A percentile compares a stretch with the other conserved stretches of the same genome.
Conservation (phyloP, 2,113 vertebrate species). For the Sebastes schlegelii region DNA sequence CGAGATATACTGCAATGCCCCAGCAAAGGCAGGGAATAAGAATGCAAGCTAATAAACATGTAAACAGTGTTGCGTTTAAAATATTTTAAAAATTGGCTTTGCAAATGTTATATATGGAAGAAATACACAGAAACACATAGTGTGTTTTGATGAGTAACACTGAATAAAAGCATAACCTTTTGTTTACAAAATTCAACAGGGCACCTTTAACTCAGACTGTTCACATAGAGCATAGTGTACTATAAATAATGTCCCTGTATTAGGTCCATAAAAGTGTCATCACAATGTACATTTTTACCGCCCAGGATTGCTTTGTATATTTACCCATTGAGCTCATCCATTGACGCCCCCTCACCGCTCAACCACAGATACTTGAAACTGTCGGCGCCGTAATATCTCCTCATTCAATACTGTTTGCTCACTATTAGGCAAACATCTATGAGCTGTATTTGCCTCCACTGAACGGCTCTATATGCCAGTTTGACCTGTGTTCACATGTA, state of each 20-base stretch:
- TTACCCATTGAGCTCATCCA: slow-evolving; percentile 35
- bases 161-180: neutral
- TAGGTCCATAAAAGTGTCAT: neutral
- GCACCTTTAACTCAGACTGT: neutral
- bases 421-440: slow-evolving; percentile 50
- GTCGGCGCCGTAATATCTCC: slow-evolving; percentile 48
- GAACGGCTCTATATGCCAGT: neutral
- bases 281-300: neutral
- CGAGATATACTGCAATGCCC: too few species aligned
- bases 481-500: slow-evolving; percentile 24
- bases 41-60: neutral
- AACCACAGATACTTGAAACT: slow-evolving; percentile 18
- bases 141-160: neutral
- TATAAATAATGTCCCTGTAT: neutral
- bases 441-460: slow-evolving; percentile 17
- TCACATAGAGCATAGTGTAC: neutral
- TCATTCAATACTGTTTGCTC: slow-evolving; percentile 27
- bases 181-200: neutral
- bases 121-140: neutral
- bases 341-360: slow-evolving; percentile 20
- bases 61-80: neutral
- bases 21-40: neutral
- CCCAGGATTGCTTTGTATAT: slow-evolving; percentile 13
- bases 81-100: neutral
- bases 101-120: neutral